These are phyloP conservation scores for Bungarus multicinctus DNA, from an alignment of 2,113 vertebrate genomes.

Conservation along the genomic window DNA sequence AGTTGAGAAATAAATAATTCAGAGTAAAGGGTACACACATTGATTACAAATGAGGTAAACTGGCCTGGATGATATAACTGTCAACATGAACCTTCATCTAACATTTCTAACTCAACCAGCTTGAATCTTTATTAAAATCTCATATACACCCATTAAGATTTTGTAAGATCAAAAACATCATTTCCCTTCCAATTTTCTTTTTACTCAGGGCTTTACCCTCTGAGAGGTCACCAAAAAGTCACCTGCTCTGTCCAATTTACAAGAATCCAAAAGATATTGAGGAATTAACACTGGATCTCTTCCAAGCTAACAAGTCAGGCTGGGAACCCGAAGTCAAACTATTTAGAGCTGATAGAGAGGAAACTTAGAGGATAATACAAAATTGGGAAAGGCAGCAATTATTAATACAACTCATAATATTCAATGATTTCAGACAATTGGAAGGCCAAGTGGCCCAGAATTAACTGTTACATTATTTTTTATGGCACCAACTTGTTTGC, in stretches of 20 bases:
- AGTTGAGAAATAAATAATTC: conserved; percentile 30
- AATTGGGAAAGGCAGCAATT: conserved; percentile 17
- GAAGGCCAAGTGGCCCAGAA: conserved; percentile 27
- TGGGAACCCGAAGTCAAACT: not conserved
- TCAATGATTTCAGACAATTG: conserved; percentile 41
- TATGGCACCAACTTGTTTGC: conserved; percentile 39
- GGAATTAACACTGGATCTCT: conserved; percentile 10
- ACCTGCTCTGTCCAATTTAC: conserved; percentile 32
- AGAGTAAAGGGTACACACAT: conserved; percentile 7
- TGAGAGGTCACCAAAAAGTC: conserved; percentile 12
- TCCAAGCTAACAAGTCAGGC: not conserved
- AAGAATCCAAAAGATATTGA: conserved; percentile 23
- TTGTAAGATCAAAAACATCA: conserved; percentile 38
- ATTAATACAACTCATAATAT: conserved; percentile 11
- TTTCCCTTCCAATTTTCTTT: conserved; percentile 30
- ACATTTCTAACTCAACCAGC: conserved; percentile 2
- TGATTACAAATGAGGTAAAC: conserved; percentile 29
- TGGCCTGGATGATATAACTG: conserved; percentile 17
- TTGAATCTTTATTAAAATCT: conserved; percentile 11
- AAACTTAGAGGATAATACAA: conserved; percentile 21
- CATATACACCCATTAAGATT: conserved; percentile 27
- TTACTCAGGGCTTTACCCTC: not conserved
- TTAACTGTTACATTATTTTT: conserved; percentile 41
- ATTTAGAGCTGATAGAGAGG: conserved; percentile 13
- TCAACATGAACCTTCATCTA: conserved; percentile 28